These are phyloP conservation scores for Turritopsis dohrnii DNA, from an alignment of 30 jellyfish, hydroid and myxozoan genomes.

Conservation along the genomic window DNA sequence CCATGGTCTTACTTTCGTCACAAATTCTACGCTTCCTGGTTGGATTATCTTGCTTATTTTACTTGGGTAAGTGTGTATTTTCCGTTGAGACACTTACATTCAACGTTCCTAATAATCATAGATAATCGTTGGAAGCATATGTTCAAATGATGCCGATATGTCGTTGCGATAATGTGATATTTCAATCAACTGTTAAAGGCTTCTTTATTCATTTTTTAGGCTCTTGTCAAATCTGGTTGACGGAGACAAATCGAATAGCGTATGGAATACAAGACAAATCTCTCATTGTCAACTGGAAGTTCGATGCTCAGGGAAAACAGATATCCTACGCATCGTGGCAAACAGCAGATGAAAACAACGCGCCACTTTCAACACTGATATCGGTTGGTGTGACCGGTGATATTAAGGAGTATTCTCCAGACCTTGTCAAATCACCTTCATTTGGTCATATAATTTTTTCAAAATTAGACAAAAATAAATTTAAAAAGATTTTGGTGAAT, in stretches of 20 bases:
- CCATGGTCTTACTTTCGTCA: not conserved
- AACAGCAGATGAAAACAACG: not conserved
- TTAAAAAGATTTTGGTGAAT: not conserved
- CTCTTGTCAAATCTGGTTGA: conserved; percentile 21
- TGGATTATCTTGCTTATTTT: not conserved
- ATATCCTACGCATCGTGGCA: conserved; percentile 22
- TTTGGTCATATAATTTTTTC: not conserved
- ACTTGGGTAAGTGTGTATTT: not conserved
- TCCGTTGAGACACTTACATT: no score
- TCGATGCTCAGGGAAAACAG: conserved; percentile 23
- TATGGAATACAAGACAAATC: not conserved
- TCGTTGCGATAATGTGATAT: not conserved
- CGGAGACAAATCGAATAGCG: not conserved
- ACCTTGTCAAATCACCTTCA: not conserved
- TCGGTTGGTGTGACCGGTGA: not conserved
- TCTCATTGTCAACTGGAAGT: not conserved
- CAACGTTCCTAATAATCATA: no score
- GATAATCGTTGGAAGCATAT: no score
- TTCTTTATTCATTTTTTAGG: not conserved
- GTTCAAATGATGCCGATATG: no score
- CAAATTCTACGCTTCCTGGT: not conserved
- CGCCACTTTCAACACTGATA: not conserved
- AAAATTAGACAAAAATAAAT: not conserved
- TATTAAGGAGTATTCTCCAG: not conserved
- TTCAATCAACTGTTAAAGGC: not conserved